phyloP scores from a whole-genome alignment of 2,797 vertebrate genomes.

The Falco peregrinus region DNA sequence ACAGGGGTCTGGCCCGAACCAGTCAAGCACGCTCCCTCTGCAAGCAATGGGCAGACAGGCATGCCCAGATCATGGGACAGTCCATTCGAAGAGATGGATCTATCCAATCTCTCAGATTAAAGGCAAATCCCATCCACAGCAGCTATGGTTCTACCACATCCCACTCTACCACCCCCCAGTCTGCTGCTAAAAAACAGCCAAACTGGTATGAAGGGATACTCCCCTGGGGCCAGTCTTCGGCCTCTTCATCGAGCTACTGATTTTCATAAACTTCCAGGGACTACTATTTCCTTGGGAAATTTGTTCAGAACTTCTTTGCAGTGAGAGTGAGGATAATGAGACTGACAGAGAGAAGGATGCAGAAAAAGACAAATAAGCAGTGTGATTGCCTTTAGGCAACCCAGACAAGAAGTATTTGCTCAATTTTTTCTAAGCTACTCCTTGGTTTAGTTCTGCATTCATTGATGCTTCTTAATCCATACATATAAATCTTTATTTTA shows the following conservation, averaged over 20 bases:
- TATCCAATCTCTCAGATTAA: not conserved
- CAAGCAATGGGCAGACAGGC: not conserved
- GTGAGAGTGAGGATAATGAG: not conserved
- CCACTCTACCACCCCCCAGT: not conserved
- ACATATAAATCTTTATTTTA: not conserved
- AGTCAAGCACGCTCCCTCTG: not conserved
- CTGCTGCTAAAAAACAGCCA: not conserved
- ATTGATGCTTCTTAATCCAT: not conserved
- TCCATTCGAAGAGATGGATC: not conserved
- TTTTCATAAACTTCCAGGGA: not conserved
- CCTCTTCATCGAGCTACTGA: not conserved
- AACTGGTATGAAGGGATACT: fast-evolving
- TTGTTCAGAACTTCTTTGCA: not conserved
- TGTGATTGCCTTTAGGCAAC: not conserved
- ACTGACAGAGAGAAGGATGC: not conserved
- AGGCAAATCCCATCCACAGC: not conserved
- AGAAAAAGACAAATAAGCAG: not conserved
- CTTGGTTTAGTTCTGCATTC: not conserved
- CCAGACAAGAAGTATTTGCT: not conserved
- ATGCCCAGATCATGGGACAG: not conserved
- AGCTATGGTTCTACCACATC: not conserved
- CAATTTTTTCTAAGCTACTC: not conserved
- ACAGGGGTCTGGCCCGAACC: not conserved
- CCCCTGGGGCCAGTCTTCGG: too few relatives aligned
- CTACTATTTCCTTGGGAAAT: not conserved